Conservation (phyloP, 1,140 invertebrate genomes). For the Conus betulinus region DNA sequence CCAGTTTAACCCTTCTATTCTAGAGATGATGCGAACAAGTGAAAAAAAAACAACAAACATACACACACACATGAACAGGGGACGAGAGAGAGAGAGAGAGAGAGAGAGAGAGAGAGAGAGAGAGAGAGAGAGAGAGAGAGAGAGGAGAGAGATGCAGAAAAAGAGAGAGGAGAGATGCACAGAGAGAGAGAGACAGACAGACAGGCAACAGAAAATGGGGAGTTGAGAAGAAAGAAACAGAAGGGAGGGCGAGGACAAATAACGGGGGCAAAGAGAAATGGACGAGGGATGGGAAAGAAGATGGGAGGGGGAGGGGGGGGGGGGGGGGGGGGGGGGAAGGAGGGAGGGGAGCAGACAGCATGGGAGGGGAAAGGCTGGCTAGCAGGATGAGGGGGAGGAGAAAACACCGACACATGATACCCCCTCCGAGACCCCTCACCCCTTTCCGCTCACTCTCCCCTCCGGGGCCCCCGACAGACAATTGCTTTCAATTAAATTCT, state of each 20-base stretch:
- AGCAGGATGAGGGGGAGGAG: background rate
- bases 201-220: background rate
- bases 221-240: background rate
- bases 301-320: background rate
- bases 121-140: no score
- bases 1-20: no score
- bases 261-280: background rate
- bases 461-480: conserved; percentile 27
- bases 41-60: no score
- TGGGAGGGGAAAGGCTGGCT: no score
- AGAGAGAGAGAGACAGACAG: no score
- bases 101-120: no score
- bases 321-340: background rate
- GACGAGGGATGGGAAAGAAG: background rate
- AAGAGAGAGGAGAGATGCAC: no score
- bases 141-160: no score
- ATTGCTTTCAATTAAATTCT: conserved; percentile 44
- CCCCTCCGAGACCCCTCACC: background rate
- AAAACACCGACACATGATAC: conserved; percentile 7
- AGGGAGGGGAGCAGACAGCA: background rate
- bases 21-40: no score
- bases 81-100: no score
- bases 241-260: background rate
- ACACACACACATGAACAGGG: no score
- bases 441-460: background rate